Evolutionary conservation across 2,888 invertebrate species (phyloP), one percentile per base, ranked within the genome.

Genomic region (Lypha dubia): DNA sequence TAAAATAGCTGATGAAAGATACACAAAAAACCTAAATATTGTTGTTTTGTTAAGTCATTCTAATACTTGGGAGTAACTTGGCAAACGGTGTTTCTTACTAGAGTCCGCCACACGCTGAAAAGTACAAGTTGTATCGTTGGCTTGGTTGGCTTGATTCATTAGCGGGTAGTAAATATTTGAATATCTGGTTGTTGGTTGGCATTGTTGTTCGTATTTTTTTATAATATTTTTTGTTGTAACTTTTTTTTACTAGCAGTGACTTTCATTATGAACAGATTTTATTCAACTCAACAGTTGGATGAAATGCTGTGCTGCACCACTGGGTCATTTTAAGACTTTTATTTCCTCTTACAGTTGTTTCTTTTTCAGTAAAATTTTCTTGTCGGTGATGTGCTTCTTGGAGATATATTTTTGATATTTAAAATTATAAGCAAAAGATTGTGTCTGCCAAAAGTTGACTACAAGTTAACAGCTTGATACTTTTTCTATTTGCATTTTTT

Each of bases 251-350:
- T 58, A 28, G 38, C 22, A 65, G 58, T 73, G 67, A 80, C 79
- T 80, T 80, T 73, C 73, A 60, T 60, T 60, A 74, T 80, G 67
- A 60, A 60, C 71, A 79, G 49, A 22, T 63, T 41, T 28, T 49
- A 56, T 49, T 35, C 3, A 60, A 28, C 58, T 60, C 73, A 73
- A 80, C 79, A 73, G 79, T 74, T 80, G 73, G 49, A 24, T 41
- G 9, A 15, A 38, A 35, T 13, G 44, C 20, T 17, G 4, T 32
- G 22, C 49, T 49, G 20, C 32, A 35, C 22, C 67, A 80, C 71
- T 73, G 15, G 79, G 79, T 80, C 73, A 74, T 15, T 60, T 41
- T 15, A 17, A 41, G 46, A 67, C n/a, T 41, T 58, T 73, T 68
- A 49, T 73, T 73, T 67, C 35, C 24, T 58, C 28, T 58, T 9